Conservation (phyloP, 2,113 vertebrate genomes). For the Equus quagga region DNA sequence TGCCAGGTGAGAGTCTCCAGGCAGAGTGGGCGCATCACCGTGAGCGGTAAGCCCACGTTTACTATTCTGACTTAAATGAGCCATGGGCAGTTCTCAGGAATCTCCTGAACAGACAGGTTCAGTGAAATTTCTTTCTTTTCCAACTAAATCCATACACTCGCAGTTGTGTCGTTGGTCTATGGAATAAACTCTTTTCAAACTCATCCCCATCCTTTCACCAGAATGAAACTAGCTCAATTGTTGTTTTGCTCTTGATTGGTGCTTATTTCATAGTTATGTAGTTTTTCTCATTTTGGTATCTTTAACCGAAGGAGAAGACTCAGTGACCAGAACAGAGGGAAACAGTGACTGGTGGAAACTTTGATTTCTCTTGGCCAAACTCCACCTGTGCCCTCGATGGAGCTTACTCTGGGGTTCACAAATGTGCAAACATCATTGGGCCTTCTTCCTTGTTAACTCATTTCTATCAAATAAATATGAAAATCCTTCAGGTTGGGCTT, state of each 20-base stretch:
- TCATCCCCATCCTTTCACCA: neutral
- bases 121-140: neutral
- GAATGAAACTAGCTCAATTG: neutral
- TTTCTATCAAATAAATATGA: neutral
- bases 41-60: neutral
- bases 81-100: neutral
- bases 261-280: neutral
- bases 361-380: neutral
- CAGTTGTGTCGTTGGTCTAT: rapidly evolving
- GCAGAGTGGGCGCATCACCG: rapidly evolving
- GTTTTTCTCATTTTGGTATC: neutral
- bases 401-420: neutral
- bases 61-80: too few relatives aligned
- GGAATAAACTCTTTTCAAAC: neutral
- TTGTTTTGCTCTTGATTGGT: neutral
- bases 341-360: neutral
- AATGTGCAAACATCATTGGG: rapidly evolving
- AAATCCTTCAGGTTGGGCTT: neutral
- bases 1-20: rapidly evolving
- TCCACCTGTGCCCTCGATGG: neutral
- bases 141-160: too few relatives aligned
- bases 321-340: neutral
- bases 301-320: neutral
- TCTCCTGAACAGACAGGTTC: neutral
- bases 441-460: neutral